These are phyloP conservation scores for Lophius americanus DNA, from an alignment of 2,797 vertebrate genomes.

Conservation along the genomic window DNA sequence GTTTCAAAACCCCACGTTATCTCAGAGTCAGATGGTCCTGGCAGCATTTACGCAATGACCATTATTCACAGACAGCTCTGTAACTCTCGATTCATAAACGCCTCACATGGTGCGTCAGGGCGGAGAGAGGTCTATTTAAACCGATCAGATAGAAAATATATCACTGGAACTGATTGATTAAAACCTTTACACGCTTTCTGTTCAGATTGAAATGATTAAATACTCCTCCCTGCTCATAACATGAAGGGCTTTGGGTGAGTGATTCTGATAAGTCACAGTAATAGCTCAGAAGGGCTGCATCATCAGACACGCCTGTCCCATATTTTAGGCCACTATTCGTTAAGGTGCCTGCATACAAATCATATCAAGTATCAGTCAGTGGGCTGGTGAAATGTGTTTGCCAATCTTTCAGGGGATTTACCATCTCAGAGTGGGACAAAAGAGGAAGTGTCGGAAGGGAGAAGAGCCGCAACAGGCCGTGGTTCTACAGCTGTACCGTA, in stretches of 20 bases:
- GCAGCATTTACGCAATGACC: slow-evolving; percentile 64
- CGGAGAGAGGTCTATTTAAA: slow-evolving; percentile 32
- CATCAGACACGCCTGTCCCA: slow-evolving; percentile 71
- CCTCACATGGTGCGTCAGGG: slow-evolving; percentile 42
- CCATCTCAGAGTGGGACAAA: slow-evolving; percentile 26
- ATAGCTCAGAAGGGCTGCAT: slow-evolving; percentile 72
- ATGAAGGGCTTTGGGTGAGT: slow-evolving; percentile 55
- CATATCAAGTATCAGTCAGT: slow-evolving; percentile 57
- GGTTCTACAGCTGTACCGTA: slow-evolving; percentile 26
- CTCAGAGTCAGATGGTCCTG: slow-evolving; percentile 70
- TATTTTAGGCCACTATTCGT: slow-evolving; percentile 73
- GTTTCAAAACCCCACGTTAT: slow-evolving; percentile 38
- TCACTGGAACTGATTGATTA: slow-evolving; percentile 62
- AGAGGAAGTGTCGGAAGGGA: slow-evolving; percentile 3
- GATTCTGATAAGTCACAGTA: slow-evolving; percentile 67
- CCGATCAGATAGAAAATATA: slow-evolving; percentile 57
- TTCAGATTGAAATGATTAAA: slow-evolving; percentile 62
- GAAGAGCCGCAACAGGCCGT: slow-evolving; percentile 47
- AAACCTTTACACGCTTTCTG: slow-evolving; percentile 53
- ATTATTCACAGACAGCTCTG: slow-evolving; percentile 54
- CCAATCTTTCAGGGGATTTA: slow-evolving; percentile 50
- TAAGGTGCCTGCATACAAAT: slow-evolving; percentile 69
- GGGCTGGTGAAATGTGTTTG: slow-evolving; percentile 48
- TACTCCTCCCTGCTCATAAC: slow-evolving; percentile 41
- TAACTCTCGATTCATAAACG: slow-evolving; percentile 46